Conservation (phyloP, 1,140 invertebrate genomes). For the Papilio polyxenes region DNA sequence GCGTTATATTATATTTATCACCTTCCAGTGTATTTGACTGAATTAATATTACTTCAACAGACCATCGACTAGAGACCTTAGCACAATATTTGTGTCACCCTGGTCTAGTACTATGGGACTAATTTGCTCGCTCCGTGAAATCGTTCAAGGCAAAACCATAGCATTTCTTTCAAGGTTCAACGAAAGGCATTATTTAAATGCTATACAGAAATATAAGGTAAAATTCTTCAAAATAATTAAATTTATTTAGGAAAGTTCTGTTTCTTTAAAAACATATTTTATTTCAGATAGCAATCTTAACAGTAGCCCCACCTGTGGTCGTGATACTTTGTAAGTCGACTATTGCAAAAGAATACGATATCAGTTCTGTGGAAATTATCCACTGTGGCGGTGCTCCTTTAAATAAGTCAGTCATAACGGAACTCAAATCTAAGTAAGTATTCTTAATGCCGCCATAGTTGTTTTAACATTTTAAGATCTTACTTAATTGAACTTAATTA, state of each 20-base stretch:
- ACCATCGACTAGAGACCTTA: slow-evolving; percentile 36
- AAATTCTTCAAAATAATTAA: neutral
- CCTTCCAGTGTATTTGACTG: neutral
- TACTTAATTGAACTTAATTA: no score
- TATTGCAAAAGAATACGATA: slow-evolving; percentile 58
- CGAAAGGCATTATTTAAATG: slow-evolving; percentile 59
- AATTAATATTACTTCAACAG: slow-evolving; percentile 31
- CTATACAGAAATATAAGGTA: slow-evolving; percentile 75
- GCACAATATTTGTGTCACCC: slow-evolving; percentile 51
- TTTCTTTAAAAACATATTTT: neutral
- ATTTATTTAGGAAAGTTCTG: neutral
- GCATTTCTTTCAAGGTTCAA: slow-evolving; percentile 63
- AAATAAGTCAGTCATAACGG: slow-evolving; percentile 51
- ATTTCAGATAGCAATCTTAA: slow-evolving; percentile 62
- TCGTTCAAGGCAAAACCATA: slow-evolving; percentile 51
- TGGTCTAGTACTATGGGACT: slow-evolving; percentile 63
- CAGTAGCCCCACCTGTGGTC: slow-evolving; percentile 62
- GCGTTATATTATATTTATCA: neutral
- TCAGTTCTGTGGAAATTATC: slow-evolving; percentile 64
- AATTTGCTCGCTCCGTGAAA: slow-evolving; percentile 47
- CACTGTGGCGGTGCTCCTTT: slow-evolving; percentile 66
- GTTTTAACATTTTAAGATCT: neutral
- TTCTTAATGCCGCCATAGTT: slow-evolving; percentile 13
- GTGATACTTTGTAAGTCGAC: slow-evolving; percentile 60
- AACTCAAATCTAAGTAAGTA: slow-evolving; percentile 54